Conservation (phyloP, 30 jellyfish, hydroid and myxozoan species). For the Haliclystus octoradiatus region DNA sequence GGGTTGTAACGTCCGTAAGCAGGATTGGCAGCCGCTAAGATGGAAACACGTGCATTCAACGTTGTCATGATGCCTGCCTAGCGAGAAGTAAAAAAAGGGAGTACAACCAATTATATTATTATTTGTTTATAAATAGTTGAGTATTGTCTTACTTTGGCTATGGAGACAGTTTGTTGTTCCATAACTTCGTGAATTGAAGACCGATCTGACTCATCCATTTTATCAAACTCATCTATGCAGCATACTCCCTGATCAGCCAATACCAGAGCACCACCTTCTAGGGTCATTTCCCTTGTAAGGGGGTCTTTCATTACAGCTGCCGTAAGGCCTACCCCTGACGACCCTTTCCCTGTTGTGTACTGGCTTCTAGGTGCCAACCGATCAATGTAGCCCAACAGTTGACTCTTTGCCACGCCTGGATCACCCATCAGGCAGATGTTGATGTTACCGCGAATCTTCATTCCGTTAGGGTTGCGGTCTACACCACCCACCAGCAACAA, state of each 20-base stretch:
- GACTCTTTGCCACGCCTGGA: slow-evolving; percentile 99
- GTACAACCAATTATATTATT: not conserved
- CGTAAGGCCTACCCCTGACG: slow-evolving; percentile 99
- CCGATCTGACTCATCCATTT: slow-evolving; percentile 97
- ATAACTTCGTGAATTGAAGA: slow-evolving; percentile 98
- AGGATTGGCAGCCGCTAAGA: slow-evolving; percentile 99
- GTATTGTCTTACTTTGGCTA: slow-evolving; percentile 73
- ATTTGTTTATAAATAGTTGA: too few species aligned
- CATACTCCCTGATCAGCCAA: slow-evolving; percentile 98
- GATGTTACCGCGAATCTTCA: slow-evolving; percentile 96
- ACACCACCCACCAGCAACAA: slow-evolving; percentile 98
- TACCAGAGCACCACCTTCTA: slow-evolving; percentile 99
- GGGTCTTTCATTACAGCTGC: slow-evolving; percentile 99
- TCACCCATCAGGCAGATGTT: slow-evolving; percentile 97
- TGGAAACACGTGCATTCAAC: slow-evolving; percentile 97
- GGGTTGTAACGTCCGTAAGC: slow-evolving; percentile 99
- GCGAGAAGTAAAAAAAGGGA: not conserved
- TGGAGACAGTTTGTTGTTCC: slow-evolving; percentile 99
- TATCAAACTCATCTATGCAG: slow-evolving; percentile 98
- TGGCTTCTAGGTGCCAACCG: slow-evolving; percentile 98
- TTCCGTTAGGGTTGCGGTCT: slow-evolving; percentile 84
- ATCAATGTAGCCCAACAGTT: slow-evolving; percentile 91
- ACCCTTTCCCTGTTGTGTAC: slow-evolving; percentile 97
- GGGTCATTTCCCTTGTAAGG: slow-evolving; percentile 94
- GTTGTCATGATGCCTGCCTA: slow-evolving; percentile 99